Conservation (phyloP, 2,888 invertebrate species). For the Euzetes globulus region DNA sequence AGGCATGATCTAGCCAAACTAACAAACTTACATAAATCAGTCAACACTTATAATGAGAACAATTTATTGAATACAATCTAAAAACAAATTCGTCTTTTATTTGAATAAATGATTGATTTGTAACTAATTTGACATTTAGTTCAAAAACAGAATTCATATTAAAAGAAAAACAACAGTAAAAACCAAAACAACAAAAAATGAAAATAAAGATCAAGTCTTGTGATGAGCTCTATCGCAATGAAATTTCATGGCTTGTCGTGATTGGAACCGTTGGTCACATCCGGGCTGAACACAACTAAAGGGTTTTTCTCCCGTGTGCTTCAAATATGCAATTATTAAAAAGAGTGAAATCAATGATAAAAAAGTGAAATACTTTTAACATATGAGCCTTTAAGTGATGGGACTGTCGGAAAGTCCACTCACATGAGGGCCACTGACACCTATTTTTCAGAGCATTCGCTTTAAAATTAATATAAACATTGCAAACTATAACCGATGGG, state of each 20-base stretch:
- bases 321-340: not conserved
- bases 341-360: no score
- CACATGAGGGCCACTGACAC: not conserved
- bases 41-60: no score
- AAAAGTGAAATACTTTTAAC: not conserved
- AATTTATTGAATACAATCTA: no score
- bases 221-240: conserved; percentile 20
- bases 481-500: not conserved
- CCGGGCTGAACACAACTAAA: not conserved
- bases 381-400: conserved; percentile 9
- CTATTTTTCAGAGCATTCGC: no score
- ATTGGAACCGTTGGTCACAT: conserved; percentile 13
- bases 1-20: no score
- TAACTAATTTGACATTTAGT: not conserved
- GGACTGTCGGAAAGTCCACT: conserved; percentile 14
- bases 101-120: not conserved
- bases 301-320: conserved; percentile 19
- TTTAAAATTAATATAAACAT: no score
- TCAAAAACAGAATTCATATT: not conserved
- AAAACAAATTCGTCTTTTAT: no score
- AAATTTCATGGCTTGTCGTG: conserved; percentile 27
- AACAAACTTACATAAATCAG: no score
- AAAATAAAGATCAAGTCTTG: not conserved
- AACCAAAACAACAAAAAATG: not conserved
- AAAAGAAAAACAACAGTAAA: not conserved